A percentile compares a stretch with the other conserved stretches of the same genome.
Conservation (phyloP, 1,140 invertebrate species). For the Aleiodes sp. region DNA sequence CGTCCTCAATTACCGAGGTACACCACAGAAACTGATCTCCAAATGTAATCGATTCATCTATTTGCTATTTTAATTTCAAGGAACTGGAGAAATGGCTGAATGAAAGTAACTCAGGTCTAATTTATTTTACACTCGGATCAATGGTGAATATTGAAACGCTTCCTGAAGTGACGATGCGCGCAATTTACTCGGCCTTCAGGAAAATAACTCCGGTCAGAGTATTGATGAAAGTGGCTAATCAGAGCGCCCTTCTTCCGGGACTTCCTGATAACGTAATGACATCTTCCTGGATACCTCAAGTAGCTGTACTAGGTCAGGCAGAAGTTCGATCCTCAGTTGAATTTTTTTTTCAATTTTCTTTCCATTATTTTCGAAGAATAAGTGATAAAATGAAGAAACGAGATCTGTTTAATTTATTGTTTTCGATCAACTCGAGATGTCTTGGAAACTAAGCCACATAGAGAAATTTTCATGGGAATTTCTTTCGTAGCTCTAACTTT, state of each 20-base stretch:
- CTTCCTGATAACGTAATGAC: slow-evolving; percentile 71
- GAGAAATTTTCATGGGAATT: too few relatives aligned
- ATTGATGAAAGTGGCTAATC: slow-evolving; percentile 50
- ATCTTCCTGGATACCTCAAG: slow-evolving; percentile 73
- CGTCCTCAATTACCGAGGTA: too few relatives aligned
- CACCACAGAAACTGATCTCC: too few relatives aligned
- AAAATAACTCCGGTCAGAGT: slow-evolving; percentile 50
- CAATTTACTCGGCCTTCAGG: slow-evolving; percentile 47
- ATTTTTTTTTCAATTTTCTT: not conserved
- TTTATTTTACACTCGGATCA: slow-evolving; percentile 79
- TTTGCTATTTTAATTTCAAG: slow-evolving; percentile 55
- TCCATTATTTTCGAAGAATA: not conserved
- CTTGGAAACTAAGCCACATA: too few relatives aligned
- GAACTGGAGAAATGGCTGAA: slow-evolving; percentile 74
- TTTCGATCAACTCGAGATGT: too few relatives aligned
- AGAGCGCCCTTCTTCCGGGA: slow-evolving; percentile 51
- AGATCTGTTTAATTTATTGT: too few relatives aligned
- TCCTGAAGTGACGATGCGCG: slow-evolving; percentile 41
- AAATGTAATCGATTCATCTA: too few relatives aligned
- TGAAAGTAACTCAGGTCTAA: slow-evolving; percentile 73
- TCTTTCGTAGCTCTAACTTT: too few relatives aligned
- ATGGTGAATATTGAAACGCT: slow-evolving; percentile 73
- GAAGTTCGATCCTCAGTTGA: not conserved
- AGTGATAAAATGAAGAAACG: not conserved
- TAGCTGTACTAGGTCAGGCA: slow-evolving; percentile 56